Conservation (phyloP, 2,888 invertebrate genomes). For the Campopleginae sp. region DNA sequence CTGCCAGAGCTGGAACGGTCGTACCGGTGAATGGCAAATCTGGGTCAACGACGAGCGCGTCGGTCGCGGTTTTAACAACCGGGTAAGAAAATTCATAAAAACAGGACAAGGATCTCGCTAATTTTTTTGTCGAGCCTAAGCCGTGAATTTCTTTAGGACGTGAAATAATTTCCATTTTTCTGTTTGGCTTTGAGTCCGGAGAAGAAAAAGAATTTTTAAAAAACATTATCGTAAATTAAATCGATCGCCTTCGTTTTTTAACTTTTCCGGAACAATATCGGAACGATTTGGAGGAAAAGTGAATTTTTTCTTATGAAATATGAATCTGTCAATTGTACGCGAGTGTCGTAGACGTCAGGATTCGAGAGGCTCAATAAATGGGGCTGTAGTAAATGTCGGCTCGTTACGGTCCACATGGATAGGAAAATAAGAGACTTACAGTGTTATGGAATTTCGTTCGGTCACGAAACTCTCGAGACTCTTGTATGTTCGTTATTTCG, state of each 20-base stretch:
- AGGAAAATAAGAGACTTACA: constrained; percentile 9
- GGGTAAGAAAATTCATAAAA: constrained; percentile 87
- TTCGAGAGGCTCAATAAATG: not conserved
- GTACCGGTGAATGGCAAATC: constrained; percentile 95
- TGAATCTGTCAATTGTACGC: not conserved
- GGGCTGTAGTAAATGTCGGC: constrained; percentile 8
- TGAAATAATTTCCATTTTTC: too few species aligned
- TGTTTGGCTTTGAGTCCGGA: too few species aligned
- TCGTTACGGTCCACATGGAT: constrained; percentile 10
- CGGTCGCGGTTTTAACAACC: constrained; percentile 93
- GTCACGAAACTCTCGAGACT: constrained; percentile 34
- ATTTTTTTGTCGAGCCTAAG: too few species aligned
- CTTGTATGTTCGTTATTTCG: constrained; percentile 2
- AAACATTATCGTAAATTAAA: too few species aligned
- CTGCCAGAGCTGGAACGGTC: constrained; percentile 95
- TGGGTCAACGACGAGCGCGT: constrained; percentile 95
- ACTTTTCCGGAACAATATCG: not conserved
- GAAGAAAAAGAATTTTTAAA: too few species aligned
- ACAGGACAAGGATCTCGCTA: too few species aligned
- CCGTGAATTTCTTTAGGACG: too few species aligned
- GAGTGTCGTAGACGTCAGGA: not conserved
- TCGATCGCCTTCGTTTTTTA: too few species aligned
- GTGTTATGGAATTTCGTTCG: constrained; percentile 34
- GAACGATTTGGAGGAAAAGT: not conserved
- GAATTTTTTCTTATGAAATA: not conserved